phyloP scores from a whole-genome alignment of 2,113 vertebrate species.

The rat (Rattus norvegicus) region DNA sequence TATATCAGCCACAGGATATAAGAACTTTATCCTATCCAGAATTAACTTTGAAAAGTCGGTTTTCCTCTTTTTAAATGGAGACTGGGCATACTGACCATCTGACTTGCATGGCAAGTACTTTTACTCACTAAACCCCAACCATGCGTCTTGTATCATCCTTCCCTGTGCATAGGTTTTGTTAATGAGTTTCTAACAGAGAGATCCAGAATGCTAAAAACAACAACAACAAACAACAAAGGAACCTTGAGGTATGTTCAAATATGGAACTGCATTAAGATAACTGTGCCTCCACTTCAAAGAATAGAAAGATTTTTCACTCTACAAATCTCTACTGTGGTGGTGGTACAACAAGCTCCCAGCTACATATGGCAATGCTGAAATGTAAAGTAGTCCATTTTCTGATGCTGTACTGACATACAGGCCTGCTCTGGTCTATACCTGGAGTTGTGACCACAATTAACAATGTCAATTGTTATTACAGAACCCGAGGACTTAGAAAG shows the following conservation, averaged over 20 bases:
- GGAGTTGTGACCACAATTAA: neutral
- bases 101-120: neutral
- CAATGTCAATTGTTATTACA: neutral
- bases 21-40: neutral
- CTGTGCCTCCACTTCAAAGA: neutral
- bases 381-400: neutral
- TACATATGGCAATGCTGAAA: neutral
- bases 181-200: neutral
- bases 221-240: neutral
- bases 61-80: neutral
- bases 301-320: neutral
- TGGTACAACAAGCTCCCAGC: neutral
- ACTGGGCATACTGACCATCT: too few species aligned
- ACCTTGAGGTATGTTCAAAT: neutral
- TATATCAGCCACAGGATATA: neutral
- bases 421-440: neutral
- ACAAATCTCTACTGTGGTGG: neutral
- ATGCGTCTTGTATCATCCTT: neutral
- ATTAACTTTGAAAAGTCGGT: neutral
- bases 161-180: neutral
- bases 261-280: neutral
- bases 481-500: neutral
- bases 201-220: neutral
- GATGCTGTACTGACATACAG: neutral
- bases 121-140: neutral